Base-by-base conservation (phyloP, 2,888 invertebrate genomes). In the Ornithoptera alexandrae region DNA sequence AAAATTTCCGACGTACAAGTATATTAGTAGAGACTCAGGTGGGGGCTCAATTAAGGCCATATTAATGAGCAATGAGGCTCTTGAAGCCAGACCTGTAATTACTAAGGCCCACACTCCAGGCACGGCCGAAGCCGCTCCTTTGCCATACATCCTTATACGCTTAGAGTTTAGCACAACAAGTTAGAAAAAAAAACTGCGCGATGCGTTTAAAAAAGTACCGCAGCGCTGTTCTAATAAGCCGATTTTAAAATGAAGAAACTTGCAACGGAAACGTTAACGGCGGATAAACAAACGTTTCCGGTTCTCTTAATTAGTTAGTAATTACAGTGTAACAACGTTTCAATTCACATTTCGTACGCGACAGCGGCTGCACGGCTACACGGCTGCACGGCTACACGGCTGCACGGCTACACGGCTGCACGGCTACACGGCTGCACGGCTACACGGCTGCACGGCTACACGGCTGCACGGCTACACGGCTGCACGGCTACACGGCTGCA, bases 11-110 rank as follows among this genome's bases (percentile, higher is more conserved):
- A 60, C 60, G 30, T 17, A 46, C 68, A 56, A 58, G 68, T 64
- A 62, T 67, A 68, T 68, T 64, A 69, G 69, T 39, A 24, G 57
- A 50, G 65, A 46, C 65, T 58, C 62, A 67, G 70, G 67, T 63
- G 67, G 67, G 20, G 60, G 63, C 70, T 70, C 70, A 74, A 74
- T 76, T 77, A 78, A 72, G 73, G 74, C 73, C 71, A 63, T 78
- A 79, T 78, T 78, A 78, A 78, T 75, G 77, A 78, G 78, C 76
- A 76, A 78, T 76, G 73, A 72, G 76, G 66, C 73, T 67, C 76
- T 75, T 69, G 72, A 73, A 71, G 71, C 73, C 76, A 77, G 78
- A 74, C 75, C 76, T 74, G 77, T 80, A 79, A 79, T 79, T 77
- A 77, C 75, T 68, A 61, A 64, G 42, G 61, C 67, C 72, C 72